phyloP scores from a whole-genome alignment of 2,797 vertebrate genomes.

The Margarornis squamiger region DNA sequence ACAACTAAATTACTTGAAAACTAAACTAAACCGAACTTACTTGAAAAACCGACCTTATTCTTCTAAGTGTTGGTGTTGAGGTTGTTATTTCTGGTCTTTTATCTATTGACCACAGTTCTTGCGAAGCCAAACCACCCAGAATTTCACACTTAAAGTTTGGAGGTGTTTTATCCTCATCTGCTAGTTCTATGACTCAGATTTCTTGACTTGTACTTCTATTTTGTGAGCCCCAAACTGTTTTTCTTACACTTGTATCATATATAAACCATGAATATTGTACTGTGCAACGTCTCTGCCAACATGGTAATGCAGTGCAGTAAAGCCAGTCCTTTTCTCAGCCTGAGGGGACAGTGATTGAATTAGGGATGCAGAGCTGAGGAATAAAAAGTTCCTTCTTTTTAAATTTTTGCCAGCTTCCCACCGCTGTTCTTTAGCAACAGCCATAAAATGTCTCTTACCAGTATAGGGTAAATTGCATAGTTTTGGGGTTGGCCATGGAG shows the following conservation, averaged over 20 bases:
- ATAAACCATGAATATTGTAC: background rate
- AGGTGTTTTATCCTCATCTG: background rate
- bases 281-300: background rate
- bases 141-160: background rate
- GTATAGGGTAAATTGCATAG: background rate
- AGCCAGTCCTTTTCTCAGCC: background rate
- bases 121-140: background rate
- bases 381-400: background rate
- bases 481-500: background rate
- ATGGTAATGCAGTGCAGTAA: background rate
- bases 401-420: background rate
- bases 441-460: background rate
- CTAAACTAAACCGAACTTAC: background rate
- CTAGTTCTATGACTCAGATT: background rate
- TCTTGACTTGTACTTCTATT: background rate
- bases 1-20: background rate
- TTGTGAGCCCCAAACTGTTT: background rate
- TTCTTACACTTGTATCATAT: background rate
- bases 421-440: background rate
- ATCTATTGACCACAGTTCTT: background rate
- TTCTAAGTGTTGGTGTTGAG: background rate
- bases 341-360: background rate
- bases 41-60: background rate
- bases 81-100: background rate
- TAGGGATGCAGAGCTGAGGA: background rate